Base-by-base conservation (phyloP, 2,888 invertebrate species). In the Oscheius sp. region DNA sequence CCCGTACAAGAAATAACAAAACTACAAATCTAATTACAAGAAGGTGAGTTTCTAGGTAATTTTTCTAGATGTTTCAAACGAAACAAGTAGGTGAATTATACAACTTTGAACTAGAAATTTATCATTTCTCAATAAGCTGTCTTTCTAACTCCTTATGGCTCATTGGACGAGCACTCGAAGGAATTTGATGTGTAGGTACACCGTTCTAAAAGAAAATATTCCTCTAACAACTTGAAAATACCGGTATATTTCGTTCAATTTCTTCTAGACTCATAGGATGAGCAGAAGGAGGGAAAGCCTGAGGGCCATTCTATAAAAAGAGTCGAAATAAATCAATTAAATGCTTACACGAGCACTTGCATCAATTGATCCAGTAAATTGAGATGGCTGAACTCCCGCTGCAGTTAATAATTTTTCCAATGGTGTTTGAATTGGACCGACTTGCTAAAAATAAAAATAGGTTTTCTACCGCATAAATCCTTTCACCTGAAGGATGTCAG, bases 341-440 rank as follows among this genome's bases (percentile, higher is more conserved):
- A n/a, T n/a, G n/a, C n/a, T n/a, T 37, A n/a, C 4, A 33, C 42
- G 52, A 53, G 17, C 34, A 20, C n/a, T n/a, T 15, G n/a, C 15
- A 34, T 58, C 46, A 10, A 48, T 27, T 39, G 31, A 39, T 55
- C 74, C 74, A 12, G 71, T 73, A 58, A 73, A 77, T 29, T 77
- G 74, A 8, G 77, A 70, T 6, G 74, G 72, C 53, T 72, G 75
- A 1, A 75, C 77, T 48, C 79, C 79, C 34, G 73, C 77, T 3
- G 77, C 73, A 25, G 78, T 76, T 37, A 79, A 42, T 25, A 79
- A 52, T 58, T 78, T 79, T 53, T 79, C 79, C 64, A 79, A 65
- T 31, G 79, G 79, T 37, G 78, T 78, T 58, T 79, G 77, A 31
- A 78, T 78, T 10, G 77, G 72, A 46, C 75, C 77, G n/a, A 75